These are phyloP conservation scores for Heliothis virescens DNA, from an alignment of 1,140 invertebrate genomes.

Conservation along the genomic window DNA sequence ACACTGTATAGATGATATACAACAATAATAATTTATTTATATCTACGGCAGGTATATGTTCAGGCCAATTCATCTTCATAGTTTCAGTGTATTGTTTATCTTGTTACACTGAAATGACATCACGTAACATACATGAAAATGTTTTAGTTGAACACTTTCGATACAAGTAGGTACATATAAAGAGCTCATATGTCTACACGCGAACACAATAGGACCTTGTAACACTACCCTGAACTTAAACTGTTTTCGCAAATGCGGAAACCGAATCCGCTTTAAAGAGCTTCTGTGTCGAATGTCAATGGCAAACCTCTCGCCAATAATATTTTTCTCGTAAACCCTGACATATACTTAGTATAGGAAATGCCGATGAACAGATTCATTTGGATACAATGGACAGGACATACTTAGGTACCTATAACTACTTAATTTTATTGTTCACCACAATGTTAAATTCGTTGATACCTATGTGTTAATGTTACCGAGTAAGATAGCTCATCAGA, in stretches of 20 bases:
- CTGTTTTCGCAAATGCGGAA: slow-evolving; percentile 45
- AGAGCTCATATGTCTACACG: background rate
- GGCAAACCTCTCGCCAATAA: slow-evolving; percentile 3
- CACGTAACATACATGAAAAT: no score
- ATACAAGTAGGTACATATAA: no score
- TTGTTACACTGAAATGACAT: no score
- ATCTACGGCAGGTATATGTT: no score
- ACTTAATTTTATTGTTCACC: background rate
- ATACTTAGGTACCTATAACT: background rate
- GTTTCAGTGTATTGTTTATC: no score
- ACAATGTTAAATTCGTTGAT: no score
- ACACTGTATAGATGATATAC: no score
- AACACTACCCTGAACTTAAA: background rate
- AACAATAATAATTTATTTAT: no score
- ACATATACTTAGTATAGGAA: slow-evolving; percentile 36
- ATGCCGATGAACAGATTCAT: slow-evolving; percentile 29
- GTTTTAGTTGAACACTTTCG: no score
- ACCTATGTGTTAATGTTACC: no score
- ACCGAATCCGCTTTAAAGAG: slow-evolving; percentile 23
- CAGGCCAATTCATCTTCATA: no score
- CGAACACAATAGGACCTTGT: background rate
- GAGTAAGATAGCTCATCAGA: no score
- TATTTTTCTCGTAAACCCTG: slow-evolving; percentile 36
- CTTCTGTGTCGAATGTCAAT: slow-evolving; percentile 53
- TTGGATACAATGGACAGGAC: background rate